These are phyloP conservation scores for Sinocyclocheilus maitianheensis DNA, from an alignment of 2,113 vertebrate genomes.

Conservation along the genomic window DNA sequence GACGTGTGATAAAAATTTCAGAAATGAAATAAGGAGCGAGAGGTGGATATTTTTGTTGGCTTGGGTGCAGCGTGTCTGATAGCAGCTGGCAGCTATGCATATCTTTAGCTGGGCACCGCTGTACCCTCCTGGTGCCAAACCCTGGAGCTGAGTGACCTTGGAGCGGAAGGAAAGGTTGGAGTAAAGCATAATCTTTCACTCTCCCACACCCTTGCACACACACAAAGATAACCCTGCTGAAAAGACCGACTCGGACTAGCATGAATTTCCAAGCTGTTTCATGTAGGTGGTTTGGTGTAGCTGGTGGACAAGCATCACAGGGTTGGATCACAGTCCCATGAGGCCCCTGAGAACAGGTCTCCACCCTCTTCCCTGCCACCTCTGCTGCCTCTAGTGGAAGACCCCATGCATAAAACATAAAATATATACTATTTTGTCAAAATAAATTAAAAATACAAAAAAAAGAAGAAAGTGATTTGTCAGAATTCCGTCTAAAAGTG, in stretches of 20 bases:
- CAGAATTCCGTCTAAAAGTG: too few relatives aligned
- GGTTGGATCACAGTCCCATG: background rate
- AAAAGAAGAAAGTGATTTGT: background rate
- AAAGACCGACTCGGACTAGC: background rate
- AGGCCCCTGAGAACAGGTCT: background rate
- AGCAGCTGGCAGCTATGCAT: slow-evolving; percentile 48
- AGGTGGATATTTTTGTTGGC: slow-evolving; percentile 24
- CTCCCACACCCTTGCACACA: background rate
- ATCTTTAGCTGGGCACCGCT: slow-evolving; percentile 55
- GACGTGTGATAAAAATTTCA: background rate
- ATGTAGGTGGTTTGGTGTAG: background rate
- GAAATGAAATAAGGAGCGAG: background rate
- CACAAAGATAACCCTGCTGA: background rate
- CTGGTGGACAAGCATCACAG: background rate
- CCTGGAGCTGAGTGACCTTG: slow-evolving; percentile 71
- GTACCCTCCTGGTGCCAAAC: slow-evolving; percentile 63
- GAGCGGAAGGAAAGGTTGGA: slow-evolving; percentile 64
- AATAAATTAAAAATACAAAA: background rate
- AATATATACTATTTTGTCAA: background rate
- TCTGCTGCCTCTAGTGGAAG: background rate
- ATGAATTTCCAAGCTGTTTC: slow-evolving; percentile 12
- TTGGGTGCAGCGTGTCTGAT: slow-evolving; percentile 49
- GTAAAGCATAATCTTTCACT: slow-evolving; percentile 24
- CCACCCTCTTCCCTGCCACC: background rate
- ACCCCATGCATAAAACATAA: background rate